phyloP scores from a whole-genome alignment of 2,113 vertebrate genomes.

The Lethenteron camtschaticum region DNA sequence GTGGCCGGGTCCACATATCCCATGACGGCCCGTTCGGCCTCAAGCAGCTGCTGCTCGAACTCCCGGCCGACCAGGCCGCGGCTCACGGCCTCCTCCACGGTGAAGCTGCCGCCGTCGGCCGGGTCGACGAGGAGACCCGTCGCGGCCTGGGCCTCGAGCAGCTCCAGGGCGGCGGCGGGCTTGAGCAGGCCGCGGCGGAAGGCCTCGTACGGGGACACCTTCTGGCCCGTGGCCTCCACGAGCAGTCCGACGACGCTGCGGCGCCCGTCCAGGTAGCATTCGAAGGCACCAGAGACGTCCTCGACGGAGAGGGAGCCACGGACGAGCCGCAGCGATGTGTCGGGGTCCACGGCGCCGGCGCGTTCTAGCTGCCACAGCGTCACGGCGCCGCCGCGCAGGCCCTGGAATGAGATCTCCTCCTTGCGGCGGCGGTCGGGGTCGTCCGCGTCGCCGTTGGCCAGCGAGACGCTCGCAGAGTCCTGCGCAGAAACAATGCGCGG shows the following conservation, averaged over 20 bases:
- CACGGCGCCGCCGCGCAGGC: too few relatives aligned
- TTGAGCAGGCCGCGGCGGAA: conserved; percentile 21
- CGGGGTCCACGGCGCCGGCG: too few relatives aligned
- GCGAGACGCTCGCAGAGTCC: too few relatives aligned
- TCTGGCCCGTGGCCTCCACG: conserved; percentile 18
- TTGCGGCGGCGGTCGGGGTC: too few relatives aligned
- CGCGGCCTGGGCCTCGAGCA: conserved; percentile 25
- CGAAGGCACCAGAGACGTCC: neutral
- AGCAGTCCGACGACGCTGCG: conserved; percentile 36
- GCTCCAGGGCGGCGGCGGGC: conserved; percentile 22
- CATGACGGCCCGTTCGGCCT: conserved; percentile 24
- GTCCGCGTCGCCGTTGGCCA: too few relatives aligned
- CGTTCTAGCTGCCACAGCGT: too few relatives aligned
- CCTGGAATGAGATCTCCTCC: too few relatives aligned
- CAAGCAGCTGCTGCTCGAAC: conserved; percentile 22
- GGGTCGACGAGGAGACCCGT: conserved; percentile 60
- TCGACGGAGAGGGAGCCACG: too few relatives aligned
- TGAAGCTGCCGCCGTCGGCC: conserved; percentile 27
- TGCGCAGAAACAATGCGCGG: too few relatives aligned
- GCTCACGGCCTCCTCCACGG: conserved; percentile 36
- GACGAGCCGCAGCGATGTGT: too few relatives aligned
- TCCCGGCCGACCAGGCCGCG: conserved; percentile 25
- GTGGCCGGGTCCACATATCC: conserved; percentile 30
- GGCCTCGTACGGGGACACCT: conserved; percentile 31
- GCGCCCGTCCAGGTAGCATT: conserved; percentile 23